Conservation (phyloP, 2,888 invertebrate genomes). For the Myopa tessellatipennis region DNA sequence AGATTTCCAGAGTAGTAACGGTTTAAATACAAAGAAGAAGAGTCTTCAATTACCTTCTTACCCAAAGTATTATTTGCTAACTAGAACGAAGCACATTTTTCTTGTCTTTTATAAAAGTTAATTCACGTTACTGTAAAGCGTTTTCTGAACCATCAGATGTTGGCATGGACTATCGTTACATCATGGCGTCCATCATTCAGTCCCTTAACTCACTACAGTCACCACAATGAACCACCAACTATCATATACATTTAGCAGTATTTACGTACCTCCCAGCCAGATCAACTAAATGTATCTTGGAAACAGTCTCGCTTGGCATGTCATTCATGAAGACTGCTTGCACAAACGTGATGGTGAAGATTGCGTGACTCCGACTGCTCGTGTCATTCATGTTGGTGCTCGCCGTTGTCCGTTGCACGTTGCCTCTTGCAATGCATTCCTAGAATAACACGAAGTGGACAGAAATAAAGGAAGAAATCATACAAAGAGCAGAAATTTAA, state of each 20-base stretch:
- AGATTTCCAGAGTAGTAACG: too few species aligned
- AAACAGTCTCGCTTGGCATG: constrained; percentile 89
- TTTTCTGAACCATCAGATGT: too few species aligned
- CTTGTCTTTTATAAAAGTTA: too few species aligned
- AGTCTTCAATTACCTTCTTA: too few species aligned
- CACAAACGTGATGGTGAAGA: constrained; percentile 90
- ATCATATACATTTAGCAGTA: neutral
- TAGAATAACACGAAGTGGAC: constrained; percentile 58
- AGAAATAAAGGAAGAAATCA: neutral
- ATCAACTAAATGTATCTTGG: constrained; percentile 90
- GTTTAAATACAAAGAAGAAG: too few species aligned
- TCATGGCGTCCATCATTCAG: too few species aligned
- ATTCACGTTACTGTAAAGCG: neutral
- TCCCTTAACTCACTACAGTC: too few species aligned
- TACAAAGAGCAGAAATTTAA: constrained; percentile 9
- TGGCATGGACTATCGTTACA: too few species aligned
- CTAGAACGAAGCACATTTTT: too few species aligned
- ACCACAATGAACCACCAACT: neutral
- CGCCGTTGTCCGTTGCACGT: constrained; percentile 85
- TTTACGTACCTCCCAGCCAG: constrained; percentile 81
- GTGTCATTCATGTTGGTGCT: constrained; percentile 94
- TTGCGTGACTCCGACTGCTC: constrained; percentile 90
- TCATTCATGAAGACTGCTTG: constrained; percentile 88
- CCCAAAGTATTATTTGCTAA: too few species aligned
- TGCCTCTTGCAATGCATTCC: constrained; percentile 84